These are phyloP conservation scores for Portevinia maculata DNA, from an alignment of 2,888 invertebrate species.

Conservation along the genomic window DNA sequence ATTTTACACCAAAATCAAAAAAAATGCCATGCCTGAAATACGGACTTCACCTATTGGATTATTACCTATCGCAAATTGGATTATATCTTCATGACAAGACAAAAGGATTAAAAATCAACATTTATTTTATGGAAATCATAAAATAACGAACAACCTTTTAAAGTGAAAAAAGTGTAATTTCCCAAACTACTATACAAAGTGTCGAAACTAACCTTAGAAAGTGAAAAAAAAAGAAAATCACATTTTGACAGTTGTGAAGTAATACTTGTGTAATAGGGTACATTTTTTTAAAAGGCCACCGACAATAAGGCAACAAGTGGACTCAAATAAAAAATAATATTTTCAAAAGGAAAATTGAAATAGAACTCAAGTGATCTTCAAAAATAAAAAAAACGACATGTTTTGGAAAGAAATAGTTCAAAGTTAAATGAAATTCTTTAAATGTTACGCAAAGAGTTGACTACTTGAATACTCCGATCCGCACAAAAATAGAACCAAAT, in stretches of 20 bases:
- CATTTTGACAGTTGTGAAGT: constrained; percentile 62
- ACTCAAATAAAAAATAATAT: constrained; percentile 4
- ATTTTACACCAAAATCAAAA: constrained; percentile 38
- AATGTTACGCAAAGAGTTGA: constrained; percentile 66
- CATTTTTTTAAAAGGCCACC: constrained; percentile 8
- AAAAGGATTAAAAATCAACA: constrained; percentile 46
- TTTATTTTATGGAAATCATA: constrained; percentile 18
- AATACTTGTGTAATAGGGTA: constrained; percentile 65
- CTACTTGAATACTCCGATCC: constrained; percentile 25
- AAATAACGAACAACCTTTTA: constrained; percentile 22
- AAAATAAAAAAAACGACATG: neutral
- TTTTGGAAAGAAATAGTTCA: constrained; percentile 9
- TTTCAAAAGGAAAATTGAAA: neutral
- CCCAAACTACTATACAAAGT: constrained; percentile 27
- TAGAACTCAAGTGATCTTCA: constrained; percentile 29
- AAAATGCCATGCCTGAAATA: constrained; percentile 16
- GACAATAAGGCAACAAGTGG: constrained; percentile 47
- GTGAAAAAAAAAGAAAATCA: constrained; percentile 33
- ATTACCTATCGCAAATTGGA: constrained; percentile 58
- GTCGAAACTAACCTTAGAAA: constrained; percentile 48
- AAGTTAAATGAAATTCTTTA: constrained; percentile 30
- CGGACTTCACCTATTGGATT: constrained; percentile 41
- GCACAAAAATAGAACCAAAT: constrained; percentile 48
- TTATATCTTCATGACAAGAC: constrained; percentile 38
- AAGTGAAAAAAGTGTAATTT: constrained; percentile 50